Evolutionary conservation across 2,888 invertebrate genomes (phyloP).

Genomic region (Arge pagana): DNA sequence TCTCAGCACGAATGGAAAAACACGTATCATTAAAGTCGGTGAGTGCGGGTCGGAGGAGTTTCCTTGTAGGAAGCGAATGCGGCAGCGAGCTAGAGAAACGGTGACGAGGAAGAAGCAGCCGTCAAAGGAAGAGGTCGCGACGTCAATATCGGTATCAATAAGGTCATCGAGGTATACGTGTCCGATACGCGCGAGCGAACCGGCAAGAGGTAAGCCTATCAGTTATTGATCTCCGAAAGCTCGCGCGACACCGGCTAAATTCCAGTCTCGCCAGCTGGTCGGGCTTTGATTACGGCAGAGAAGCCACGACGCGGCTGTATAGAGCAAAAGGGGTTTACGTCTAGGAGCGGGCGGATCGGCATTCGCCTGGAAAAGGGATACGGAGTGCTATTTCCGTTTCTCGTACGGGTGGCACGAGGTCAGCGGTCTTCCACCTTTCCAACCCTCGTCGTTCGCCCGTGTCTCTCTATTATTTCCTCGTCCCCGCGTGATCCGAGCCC

Average conservation of each 20-base stretch:
- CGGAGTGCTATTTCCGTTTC: conserved; percentile 17
- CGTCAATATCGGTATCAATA: neutral
- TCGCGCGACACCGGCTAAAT: conserved; percentile 2
- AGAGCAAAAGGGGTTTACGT: conserved; percentile 5
- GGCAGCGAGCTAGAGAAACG: too few species aligned
- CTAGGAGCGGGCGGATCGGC: neutral
- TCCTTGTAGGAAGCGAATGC: too few species aligned
- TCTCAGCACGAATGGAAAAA: too few species aligned
- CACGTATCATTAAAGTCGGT: too few species aligned
- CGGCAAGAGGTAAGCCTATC: conserved; percentile 16
- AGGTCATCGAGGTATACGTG: too few species aligned
- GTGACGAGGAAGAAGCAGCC: too few species aligned
- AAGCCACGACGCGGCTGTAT: conserved; percentile 7
- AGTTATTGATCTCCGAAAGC: conserved; percentile 18
- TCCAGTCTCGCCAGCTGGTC: conserved; percentile 2
- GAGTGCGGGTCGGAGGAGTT: too few species aligned
- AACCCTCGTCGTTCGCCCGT: neutral
- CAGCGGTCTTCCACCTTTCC: neutral
- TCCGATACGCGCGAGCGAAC: neutral
- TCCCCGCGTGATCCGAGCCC: neutral
- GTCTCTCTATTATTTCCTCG: neutral
- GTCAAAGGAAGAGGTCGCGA: neutral
- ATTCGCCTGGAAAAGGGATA: conserved; percentile 18
- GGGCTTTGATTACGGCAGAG: conserved; percentile 18
- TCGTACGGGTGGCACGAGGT: conserved; percentile 2